These are phyloP conservation scores for Alethe diademata DNA, from an alignment of 2,113 vertebrate species.

Conservation along the genomic window DNA sequence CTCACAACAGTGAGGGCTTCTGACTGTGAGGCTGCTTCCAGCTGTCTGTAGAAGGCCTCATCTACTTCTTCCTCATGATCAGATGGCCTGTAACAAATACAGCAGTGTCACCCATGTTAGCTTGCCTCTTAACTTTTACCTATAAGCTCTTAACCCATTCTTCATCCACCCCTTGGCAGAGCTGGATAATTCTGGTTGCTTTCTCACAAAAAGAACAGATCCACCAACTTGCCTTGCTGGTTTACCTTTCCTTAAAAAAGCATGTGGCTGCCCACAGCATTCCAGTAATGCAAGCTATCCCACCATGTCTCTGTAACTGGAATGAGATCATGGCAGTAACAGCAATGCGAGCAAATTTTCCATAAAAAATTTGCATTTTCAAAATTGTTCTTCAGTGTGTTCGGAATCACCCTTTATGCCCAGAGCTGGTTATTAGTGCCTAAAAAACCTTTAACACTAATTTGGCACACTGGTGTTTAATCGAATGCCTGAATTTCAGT, in stretches of 20 bases:
- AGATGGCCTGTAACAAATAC: neutral
- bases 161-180: neutral
- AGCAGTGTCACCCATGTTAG: neutral
- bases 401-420: neutral
- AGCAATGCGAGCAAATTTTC: neutral
- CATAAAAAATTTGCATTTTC: neutral
- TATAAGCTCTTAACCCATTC: neutral
- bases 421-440: neutral
- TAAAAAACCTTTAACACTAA: neutral
- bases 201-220: neutral
- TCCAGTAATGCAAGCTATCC: neutral
- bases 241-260: neutral
- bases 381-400: neutral
- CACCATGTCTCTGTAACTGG: neutral
- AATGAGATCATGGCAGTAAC: neutral
- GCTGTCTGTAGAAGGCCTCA: neutral
- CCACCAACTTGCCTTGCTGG: neutral
- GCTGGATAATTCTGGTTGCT: neutral
- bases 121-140: neutral
- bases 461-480: neutral
- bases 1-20: fast-evolving
- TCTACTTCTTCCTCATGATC: neutral
- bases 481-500: neutral
- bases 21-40: neutral
- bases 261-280: neutral